These are phyloP conservation scores for Geopemphigus sp. DNA, from an alignment of 1,140 invertebrate species.

Conservation along the genomic window DNA sequence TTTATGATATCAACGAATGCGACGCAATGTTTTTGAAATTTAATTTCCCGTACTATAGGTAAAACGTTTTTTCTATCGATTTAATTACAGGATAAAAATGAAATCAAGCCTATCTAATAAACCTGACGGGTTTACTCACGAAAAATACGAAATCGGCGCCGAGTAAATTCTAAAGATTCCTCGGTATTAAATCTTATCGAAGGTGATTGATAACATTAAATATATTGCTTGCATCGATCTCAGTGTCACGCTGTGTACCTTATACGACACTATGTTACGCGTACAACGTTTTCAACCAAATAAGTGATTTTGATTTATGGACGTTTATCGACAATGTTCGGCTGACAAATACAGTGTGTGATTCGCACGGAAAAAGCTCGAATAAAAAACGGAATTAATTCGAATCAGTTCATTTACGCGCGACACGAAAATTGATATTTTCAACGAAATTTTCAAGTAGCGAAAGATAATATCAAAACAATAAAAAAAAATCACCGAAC, in stretches of 20 bases:
- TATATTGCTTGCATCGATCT: conserved; percentile 26
- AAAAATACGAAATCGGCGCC: not conserved
- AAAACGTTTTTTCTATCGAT: not conserved
- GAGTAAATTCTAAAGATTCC: conserved; percentile 24
- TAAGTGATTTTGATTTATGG: conserved; percentile 26
- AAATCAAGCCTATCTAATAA: conserved; percentile 13
- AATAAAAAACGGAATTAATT: too few species aligned
- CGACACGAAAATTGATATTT: too few species aligned
- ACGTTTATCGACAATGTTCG: not conserved
- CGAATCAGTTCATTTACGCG: too few species aligned
- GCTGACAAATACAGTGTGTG: not conserved
- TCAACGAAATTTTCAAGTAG: too few species aligned
- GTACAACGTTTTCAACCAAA: conserved; percentile 16
- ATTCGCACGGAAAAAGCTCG: too few species aligned
- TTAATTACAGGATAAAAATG: not conserved
- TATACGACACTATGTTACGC: conserved; percentile 25
- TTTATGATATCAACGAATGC: too few species aligned
- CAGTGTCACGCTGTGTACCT: conserved; percentile 7
- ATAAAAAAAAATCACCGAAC: too few species aligned
- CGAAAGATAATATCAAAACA: too few species aligned
- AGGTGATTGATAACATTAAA: conserved; percentile 30
- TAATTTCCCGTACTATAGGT: not conserved
- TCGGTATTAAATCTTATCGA: conserved; percentile 6
- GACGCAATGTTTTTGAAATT: too few species aligned
- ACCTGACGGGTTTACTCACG: conserved; percentile 1